These are phyloP conservation scores for Asobara japonica DNA, from an alignment of 1,140 invertebrate genomes.

Conservation along the genomic window DNA sequence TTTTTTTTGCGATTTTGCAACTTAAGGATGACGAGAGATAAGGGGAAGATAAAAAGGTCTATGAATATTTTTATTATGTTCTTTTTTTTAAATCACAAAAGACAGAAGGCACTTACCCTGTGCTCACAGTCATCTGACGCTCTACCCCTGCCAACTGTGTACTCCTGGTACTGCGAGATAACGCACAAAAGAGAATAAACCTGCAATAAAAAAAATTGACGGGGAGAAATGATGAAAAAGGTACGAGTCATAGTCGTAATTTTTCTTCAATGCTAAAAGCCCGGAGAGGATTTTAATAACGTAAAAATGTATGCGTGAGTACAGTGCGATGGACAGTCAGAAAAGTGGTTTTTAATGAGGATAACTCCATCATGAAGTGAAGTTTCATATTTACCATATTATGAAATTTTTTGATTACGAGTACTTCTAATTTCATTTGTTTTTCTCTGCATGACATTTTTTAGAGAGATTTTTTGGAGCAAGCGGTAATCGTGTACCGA, in stretches of 20 bases:
- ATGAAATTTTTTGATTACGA: too few relatives aligned
- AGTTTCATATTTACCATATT: too few relatives aligned
- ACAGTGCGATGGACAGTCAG: too few relatives aligned
- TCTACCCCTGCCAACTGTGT: conserved; percentile 77
- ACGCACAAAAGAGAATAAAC: conserved; percentile 82
- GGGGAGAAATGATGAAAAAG: not conserved
- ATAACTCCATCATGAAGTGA: too few relatives aligned
- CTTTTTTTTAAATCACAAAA: not conserved
- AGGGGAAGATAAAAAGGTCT: not conserved
- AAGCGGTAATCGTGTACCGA: too few relatives aligned
- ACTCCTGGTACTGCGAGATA: conserved; percentile 84
- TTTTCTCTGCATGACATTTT: too few relatives aligned
- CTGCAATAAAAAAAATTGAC: conserved; percentile 64
- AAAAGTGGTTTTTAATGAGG: too few relatives aligned
- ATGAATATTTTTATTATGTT: not conserved
- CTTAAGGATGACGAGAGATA: too few relatives aligned
- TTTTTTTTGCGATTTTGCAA: too few relatives aligned
- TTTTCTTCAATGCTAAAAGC: not conserved
- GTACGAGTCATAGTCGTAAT: not conserved
- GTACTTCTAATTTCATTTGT: too few relatives aligned
- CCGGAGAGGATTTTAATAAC: not conserved
- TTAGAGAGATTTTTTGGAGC: too few relatives aligned
- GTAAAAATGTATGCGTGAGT: too few relatives aligned
- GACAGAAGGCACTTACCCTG: conserved; percentile 51
- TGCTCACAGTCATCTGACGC: conserved; percentile 69